These are phyloP conservation scores for Embidobia sp. DNA, from an alignment of 2,888 invertebrate species.

Conservation along the genomic window DNA sequence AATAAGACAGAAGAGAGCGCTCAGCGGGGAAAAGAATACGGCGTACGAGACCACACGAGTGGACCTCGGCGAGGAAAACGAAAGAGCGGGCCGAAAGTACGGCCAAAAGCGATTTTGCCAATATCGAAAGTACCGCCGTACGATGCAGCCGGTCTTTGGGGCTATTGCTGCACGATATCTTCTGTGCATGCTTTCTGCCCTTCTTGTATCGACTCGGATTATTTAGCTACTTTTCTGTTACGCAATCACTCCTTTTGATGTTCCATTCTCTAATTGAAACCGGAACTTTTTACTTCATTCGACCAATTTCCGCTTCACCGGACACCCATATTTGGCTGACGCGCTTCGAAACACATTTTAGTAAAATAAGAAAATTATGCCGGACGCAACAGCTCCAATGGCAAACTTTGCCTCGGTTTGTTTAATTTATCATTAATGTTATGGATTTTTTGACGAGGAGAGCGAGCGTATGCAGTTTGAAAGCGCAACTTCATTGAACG, in stretches of 20 bases:
- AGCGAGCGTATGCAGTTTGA: background rate
- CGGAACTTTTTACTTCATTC: conserved; percentile 44
- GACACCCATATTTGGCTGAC: conserved; percentile 35
- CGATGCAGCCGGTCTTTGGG: conserved; percentile 45
- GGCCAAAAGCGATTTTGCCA: conserved; percentile 72
- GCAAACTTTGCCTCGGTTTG: background rate
- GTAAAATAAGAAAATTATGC: conserved; percentile 15
- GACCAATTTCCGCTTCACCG: conserved; percentile 45
- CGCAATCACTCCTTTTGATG: conserved; percentile 53
- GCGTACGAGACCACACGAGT: conserved; percentile 48
- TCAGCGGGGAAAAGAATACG: conserved; percentile 50
- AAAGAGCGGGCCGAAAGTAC: conserved; percentile 51
- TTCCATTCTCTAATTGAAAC: conserved; percentile 62
- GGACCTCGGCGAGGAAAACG: conserved; percentile 53
- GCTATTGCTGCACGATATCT: conserved; percentile 49
- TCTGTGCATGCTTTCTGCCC: conserved; percentile 39
- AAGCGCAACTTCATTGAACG: conserved; percentile 12
- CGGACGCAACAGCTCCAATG: background rate
- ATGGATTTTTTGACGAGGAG: background rate
- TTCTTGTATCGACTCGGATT: conserved; percentile 56
- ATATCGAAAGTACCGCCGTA: conserved; percentile 73
- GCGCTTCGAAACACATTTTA: conserved; percentile 21
- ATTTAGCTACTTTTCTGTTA: conserved; percentile 60
- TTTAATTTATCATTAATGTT: conserved; percentile 11
- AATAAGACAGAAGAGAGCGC: conserved; percentile 37